Conservation (phyloP, 2,888 invertebrate genomes). For the Drosophila pegasa region DNA sequence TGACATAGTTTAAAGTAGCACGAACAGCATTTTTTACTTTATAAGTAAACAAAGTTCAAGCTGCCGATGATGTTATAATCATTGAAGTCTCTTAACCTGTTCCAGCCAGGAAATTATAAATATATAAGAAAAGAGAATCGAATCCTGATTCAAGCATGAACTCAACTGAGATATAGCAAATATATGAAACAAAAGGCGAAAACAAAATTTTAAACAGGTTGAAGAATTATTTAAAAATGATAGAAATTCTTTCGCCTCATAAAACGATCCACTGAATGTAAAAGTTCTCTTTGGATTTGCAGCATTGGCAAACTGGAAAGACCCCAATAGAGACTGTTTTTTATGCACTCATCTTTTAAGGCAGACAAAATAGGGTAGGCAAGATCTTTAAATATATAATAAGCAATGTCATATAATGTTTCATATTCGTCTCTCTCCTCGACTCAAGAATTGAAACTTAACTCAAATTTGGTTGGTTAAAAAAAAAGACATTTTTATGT, state of each 20-base stretch:
- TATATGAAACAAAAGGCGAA: background rate
- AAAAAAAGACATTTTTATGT: no score
- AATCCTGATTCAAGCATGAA: background rate
- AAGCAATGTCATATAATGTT: no score
- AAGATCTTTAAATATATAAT: no score
- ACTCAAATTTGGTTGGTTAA: no score
- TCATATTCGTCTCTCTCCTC: no score
- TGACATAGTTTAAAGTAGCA: constrained; percentile 22
- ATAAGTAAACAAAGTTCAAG: constrained; percentile 1
- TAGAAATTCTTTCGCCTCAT: background rate
- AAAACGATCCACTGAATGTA: no score
- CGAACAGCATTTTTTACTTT: constrained; percentile 16
- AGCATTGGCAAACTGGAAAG: no score
- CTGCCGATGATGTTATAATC: background rate
- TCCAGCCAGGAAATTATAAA: background rate
- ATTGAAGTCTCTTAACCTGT: background rate
- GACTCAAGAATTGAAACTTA: no score
- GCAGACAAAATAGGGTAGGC: no score
- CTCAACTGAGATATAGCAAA: background rate
- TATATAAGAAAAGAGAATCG: background rate
- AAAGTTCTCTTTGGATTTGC: no score
- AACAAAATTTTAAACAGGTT: background rate
- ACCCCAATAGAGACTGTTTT: no score
- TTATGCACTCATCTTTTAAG: no score
- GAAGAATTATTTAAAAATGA: background rate